Percentiles rank a stretch among this genome's conserved stretches.
These are phyloP conservation scores for Olivierus martensii DNA, from an alignment of 1,140 invertebrate species.

Conservation along the genomic window DNA sequence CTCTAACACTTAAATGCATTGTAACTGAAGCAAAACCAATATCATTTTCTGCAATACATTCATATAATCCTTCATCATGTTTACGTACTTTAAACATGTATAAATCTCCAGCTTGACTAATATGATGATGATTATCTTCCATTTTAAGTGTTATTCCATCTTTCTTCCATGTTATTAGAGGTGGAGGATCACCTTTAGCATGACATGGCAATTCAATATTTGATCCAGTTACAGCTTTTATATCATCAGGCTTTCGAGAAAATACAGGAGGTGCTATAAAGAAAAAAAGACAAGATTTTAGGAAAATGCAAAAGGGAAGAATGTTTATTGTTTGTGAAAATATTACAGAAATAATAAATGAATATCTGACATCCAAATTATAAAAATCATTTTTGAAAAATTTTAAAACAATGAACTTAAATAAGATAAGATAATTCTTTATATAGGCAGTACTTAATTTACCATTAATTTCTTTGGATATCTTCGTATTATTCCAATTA, in stretches of 20 bases:
- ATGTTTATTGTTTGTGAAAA: too few relatives aligned
- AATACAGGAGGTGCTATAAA: constrained; percentile 36
- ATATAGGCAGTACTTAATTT: too few relatives aligned
- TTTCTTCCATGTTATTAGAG: constrained; percentile 63
- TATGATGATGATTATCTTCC: constrained; percentile 24
- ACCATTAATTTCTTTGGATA: too few relatives aligned
- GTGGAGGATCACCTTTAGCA: constrained; percentile 58
- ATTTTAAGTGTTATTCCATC: constrained; percentile 44
- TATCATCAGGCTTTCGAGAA: constrained; percentile 49
- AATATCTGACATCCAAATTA: too few relatives aligned
- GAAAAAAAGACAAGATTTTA: too few relatives aligned
- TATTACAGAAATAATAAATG: too few relatives aligned
- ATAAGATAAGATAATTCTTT: too few relatives aligned
- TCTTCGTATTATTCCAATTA: too few relatives aligned
- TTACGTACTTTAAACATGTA: constrained; percentile 58
- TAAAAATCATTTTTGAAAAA: too few relatives aligned
- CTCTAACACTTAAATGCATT: constrained; percentile 47
- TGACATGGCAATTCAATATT: constrained; percentile 63
- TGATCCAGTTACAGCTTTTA: constrained; percentile 51
- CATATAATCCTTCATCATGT: constrained; percentile 67
- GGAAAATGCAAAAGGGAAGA: too few relatives aligned
- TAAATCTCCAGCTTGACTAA: constrained; percentile 45
- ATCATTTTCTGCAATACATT: constrained; percentile 69
- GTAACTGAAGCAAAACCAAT: constrained; percentile 56
- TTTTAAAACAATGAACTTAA: too few relatives aligned